Percentiles rank a stretch among this genome's conserved stretches.
Conservation (phyloP, 53 echinoderm and acorn worm genomes). For the Pentamera pediparva region DNA sequence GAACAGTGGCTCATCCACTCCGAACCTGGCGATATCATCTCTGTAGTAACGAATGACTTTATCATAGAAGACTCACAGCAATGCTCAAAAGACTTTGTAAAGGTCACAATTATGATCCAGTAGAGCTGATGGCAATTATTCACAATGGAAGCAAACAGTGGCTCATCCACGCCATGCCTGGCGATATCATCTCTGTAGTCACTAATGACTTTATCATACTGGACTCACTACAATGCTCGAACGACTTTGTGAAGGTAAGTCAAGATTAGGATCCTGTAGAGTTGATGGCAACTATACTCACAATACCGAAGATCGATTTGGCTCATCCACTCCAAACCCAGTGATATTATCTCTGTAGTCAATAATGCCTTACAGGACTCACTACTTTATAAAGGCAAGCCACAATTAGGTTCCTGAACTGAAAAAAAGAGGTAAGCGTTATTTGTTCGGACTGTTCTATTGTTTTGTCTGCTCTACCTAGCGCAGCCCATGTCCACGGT, state of each 20-base stretch:
- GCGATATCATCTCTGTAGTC: conserved; percentile 39
- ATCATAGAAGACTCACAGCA: conserved; percentile 22
- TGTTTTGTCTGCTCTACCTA: no score
- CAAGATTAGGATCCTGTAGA: no score
- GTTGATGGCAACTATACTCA: no score
- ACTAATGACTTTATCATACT: conserved; percentile 32
- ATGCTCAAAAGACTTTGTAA: conserved; percentile 42
- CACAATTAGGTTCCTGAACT: no score
- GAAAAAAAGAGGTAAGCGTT: no score
- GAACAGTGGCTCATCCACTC: conserved; percentile 42
- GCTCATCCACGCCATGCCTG: conserved; percentile 40
- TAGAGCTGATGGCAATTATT: no score
- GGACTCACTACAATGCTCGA: conserved; percentile 29
- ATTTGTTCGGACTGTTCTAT: no score
- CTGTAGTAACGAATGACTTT: conserved; percentile 37
- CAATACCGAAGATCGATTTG: no score
- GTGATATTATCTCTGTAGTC: conserved; percentile 39
- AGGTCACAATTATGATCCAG: no score
- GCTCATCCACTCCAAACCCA: conserved; percentile 40
- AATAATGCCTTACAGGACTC: conserved; percentile 39
- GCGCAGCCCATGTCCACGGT: no score
- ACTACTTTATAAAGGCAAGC: neutral
- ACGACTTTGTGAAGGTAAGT: conserved; percentile 32
- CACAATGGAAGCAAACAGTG: no score
- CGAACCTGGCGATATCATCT: conserved; percentile 37